Conservation (phyloP, 1,140 invertebrate genomes). For the Araneus ventricosus region DNA sequence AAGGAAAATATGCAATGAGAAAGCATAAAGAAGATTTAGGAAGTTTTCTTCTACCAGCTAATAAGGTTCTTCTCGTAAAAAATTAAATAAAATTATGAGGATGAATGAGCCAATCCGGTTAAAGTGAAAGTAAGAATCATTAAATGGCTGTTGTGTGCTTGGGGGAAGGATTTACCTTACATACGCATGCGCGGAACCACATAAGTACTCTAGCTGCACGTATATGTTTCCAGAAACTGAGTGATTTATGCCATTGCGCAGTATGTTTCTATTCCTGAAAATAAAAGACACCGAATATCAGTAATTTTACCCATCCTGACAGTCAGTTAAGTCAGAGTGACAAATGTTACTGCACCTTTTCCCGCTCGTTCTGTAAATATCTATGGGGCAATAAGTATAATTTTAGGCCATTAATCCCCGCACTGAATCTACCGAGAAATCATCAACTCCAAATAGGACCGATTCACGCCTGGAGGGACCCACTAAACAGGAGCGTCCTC, state of each 20-base stretch:
- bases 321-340: conserved; percentile 7
- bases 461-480: conserved; percentile 39
- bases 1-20: too few relatives aligned
- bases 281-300: neutral
- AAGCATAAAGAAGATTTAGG: too few relatives aligned
- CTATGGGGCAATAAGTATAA: conserved; percentile 10
- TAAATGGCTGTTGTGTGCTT: too few relatives aligned
- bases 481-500: conserved; percentile 42
- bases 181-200: too few relatives aligned
- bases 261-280: conserved; percentile 10
- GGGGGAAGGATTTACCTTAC: too few relatives aligned
- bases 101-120: too few relatives aligned
- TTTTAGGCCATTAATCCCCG: conserved; percentile 32
- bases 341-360: neutral
- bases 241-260: neutral
- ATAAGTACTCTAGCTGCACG: neutral
- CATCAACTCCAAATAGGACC: conserved; percentile 31
- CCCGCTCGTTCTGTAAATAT: conserved; percentile 32
- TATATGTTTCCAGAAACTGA: neutral
- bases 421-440: conserved; percentile 1
- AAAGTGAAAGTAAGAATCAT: too few relatives aligned
- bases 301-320: neutral
- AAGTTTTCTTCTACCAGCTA: too few relatives aligned
- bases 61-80: too few relatives aligned
- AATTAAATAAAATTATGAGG: too few relatives aligned